These are phyloP conservation scores for Carollia perspicillata DNA, from an alignment of 2,113 vertebrate species.

Conservation along the genomic window DNA sequence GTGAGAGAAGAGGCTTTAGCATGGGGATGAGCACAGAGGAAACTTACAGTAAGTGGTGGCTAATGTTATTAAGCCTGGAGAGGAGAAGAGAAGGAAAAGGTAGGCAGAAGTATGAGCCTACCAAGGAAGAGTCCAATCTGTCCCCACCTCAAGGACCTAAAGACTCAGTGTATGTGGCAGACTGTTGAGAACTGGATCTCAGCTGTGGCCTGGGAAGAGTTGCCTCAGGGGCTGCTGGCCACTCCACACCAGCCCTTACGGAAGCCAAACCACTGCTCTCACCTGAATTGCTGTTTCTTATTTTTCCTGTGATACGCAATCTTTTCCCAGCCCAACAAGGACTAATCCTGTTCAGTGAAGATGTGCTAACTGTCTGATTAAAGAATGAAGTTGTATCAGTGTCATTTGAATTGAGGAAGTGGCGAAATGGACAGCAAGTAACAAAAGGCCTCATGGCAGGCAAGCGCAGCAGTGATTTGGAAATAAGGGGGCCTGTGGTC, in stretches of 20 bases:
- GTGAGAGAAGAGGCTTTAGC: not conserved
- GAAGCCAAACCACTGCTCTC: not conserved
- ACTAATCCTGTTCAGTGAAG: not conserved
- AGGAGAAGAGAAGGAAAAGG: not conserved
- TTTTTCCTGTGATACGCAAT: not conserved
- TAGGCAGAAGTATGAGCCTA: not conserved
- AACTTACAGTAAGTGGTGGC: not conserved
- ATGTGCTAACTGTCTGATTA: not conserved
- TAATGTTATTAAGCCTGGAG: not conserved
- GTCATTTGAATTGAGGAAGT: not conserved
- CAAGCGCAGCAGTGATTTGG: not conserved
- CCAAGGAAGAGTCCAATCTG: not conserved
- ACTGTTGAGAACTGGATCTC: not conserved
- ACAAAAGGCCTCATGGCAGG: not conserved
- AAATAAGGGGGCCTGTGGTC: not conserved
- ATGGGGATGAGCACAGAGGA: not conserved
- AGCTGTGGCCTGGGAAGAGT: fast-evolving
- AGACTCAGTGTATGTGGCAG: not conserved
- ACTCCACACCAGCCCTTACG: fast-evolving
- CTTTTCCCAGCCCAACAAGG: not conserved
- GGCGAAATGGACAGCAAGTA: not conserved
- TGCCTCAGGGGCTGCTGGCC: not conserved
- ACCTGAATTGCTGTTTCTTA: not conserved
- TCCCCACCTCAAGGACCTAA: not conserved
- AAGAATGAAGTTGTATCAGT: not conserved